Base-by-base conservation (phyloP, 2,113 vertebrate genomes). In the Prionailurus viverrinus region DNA sequence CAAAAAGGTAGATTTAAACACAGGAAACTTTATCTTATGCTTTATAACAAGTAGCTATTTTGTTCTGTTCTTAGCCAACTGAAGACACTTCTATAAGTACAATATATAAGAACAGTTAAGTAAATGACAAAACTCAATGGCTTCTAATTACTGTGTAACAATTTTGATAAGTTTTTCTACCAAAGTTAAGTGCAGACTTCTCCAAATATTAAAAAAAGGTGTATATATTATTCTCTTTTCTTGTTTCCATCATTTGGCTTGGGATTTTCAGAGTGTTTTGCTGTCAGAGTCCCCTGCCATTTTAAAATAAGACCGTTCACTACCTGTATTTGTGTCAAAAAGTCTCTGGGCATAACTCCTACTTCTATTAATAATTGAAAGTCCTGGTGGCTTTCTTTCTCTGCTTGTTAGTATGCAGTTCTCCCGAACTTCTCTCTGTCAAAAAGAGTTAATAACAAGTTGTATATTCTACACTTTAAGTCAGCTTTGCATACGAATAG, bases 371-470 rank as follows among this genome's bases (percentile, higher is more conserved):
- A 53, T 96, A 95, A 94, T 39, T 36, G 13, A 90, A 68, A 94
- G 66, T 81, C 21, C 33, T 91, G 21, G 55, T 81, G 19, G 29
- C n/a, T 89, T 83, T 55, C 55, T 88, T 94, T 90, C 61, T 81
- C 63, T 53, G 16, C 79, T 91, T 88, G 61, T 95, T 89, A 81
- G n/a, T 78, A 69, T 91, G 76, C 84, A 94, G 36, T 41, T 93
- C 45, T 97, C 69, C 88, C 33, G 79, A 79, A 94, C 33, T 29
- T 89, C 39, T 93, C 51, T 86, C 87, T 91, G 36, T 55, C 69
- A 91, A 88, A 92, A 48, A 88, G n/a, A 89, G 55, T 96, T 95
- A 94, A 97, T 83, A 89, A 82, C 4, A 83, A 82, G n/a, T 87
- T 90, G 91, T 18, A 63, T 92, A 78, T 76, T 92, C 68, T 55